Percentiles rank a stretch among this genome's conserved stretches.
Evolutionary conservation across 2,113 vertebrate species (phyloP).

Genomic region (Tetrax tetrax): DNA sequence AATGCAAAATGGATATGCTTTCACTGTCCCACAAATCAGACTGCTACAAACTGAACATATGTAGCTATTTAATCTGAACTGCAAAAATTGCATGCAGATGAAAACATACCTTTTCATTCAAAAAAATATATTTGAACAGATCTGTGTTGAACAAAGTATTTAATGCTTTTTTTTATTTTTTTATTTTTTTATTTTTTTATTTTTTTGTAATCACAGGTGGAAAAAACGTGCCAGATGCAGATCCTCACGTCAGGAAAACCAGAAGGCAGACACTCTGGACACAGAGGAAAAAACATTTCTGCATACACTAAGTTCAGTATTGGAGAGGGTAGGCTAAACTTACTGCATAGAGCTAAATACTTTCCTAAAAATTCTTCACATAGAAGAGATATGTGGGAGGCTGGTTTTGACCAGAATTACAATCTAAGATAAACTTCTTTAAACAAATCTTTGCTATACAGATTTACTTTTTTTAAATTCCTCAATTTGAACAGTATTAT

Average conservation of each 20-base stretch:
- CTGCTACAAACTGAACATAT: slow-evolving; percentile 1
- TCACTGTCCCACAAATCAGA: slow-evolving; percentile 12
- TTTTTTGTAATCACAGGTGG: not conserved
- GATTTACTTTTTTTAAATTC: not conserved
- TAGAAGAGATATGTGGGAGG: not conserved
- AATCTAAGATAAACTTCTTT: not conserved
- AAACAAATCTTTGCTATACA: not conserved
- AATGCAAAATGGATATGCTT: slow-evolving; percentile 5
- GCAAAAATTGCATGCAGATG: not conserved
- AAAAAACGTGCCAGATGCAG: not conserved
- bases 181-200: not conserved
- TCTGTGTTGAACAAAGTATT: not conserved
- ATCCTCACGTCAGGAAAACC: not conserved
- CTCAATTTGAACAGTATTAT: not conserved
- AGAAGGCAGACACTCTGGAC: not conserved
- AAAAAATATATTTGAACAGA: not conserved
- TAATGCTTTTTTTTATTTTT: not conserved
- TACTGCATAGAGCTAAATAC: not conserved
- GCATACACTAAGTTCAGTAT: not conserved
- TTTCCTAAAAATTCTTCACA: not conserved
- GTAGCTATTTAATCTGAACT: not conserved
- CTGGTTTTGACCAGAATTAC: not conserved
- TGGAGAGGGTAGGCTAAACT: not conserved
- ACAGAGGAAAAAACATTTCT: not conserved
- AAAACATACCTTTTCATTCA: not conserved